phyloP scores from a whole-genome alignment of 2,888 invertebrate genomes.

The Schizaphis graminum region DNA sequence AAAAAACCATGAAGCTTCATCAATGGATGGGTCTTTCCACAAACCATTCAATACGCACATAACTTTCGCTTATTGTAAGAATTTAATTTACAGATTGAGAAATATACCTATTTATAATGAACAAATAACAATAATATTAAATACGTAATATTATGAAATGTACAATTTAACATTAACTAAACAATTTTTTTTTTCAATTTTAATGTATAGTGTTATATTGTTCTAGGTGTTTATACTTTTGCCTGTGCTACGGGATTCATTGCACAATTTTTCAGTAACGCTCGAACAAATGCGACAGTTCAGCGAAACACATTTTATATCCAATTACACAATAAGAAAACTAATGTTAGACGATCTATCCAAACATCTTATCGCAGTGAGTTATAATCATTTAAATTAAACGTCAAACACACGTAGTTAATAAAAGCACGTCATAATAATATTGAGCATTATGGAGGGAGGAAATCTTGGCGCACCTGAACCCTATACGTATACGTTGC shows the following conservation, averaged over 20 bases:
- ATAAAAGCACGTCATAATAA: neutral
- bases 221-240: conserved; percentile 76
- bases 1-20: neutral
- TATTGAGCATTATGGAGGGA: neutral
- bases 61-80: neutral
- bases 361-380: conserved; percentile 42
- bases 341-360: conserved; percentile 35
- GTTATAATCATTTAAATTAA: neutral
- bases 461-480: neutral
- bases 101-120: neutral
- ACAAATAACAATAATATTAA: neutral
- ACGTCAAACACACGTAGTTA: neutral
- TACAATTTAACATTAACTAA: neutral
- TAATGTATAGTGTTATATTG: conserved; percentile 69
- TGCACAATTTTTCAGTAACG: conserved; percentile 74
- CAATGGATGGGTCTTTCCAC: neutral
- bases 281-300: conserved; percentile 71
- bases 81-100: neutral
- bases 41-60: neutral
- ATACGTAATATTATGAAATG: neutral
- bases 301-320: conserved; percentile 45
- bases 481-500: neutral
- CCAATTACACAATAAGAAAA: conserved; percentile 25
- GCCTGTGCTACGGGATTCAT: conserved; percentile 75
- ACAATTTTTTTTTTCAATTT: neutral